Conservation (phyloP, 2,888 invertebrate species). For the Dolichomitus sp. region DNA sequence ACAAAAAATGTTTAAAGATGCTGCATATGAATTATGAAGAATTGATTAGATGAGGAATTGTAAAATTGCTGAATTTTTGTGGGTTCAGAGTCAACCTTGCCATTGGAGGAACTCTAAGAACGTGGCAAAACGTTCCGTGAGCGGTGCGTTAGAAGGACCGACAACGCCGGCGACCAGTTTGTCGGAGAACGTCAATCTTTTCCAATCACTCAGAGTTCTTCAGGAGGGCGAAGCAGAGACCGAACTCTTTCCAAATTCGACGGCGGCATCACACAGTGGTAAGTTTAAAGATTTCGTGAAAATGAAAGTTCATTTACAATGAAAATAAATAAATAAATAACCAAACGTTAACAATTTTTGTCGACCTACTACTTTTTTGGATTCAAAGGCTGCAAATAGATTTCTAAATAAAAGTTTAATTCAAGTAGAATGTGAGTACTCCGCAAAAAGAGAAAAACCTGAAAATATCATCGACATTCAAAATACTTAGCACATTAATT, state of each 20-base stretch:
- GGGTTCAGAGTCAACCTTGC: slow-evolving; percentile 94
- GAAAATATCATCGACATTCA: too few species aligned
- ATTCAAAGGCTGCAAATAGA: too few species aligned
- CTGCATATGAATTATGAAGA: neutral
- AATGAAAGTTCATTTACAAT: neutral
- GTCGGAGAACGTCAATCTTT: slow-evolving; percentile 96
- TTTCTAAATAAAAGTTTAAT: too few species aligned
- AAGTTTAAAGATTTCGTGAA: slow-evolving; percentile 50
- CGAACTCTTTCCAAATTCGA: slow-evolving; percentile 85
- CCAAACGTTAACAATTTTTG: neutral
- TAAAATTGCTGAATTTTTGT: slow-evolving; percentile 27
- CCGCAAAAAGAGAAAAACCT: too few species aligned
- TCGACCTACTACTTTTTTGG: too few species aligned
- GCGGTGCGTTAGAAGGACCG: slow-evolving; percentile 85
- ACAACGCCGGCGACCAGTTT: slow-evolving; percentile 86
- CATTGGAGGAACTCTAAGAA: slow-evolving; percentile 97
- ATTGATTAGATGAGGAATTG: neutral
- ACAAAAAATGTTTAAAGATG: neutral
- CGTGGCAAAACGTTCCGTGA: slow-evolving; percentile 91
- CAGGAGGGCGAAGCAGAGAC: slow-evolving; percentile 94
- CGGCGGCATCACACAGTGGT: slow-evolving; percentile 80
- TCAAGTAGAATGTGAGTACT: too few species aligned
- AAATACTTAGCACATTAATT: too few species aligned
- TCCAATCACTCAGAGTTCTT: slow-evolving; percentile 95
- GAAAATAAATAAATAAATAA: neutral